Base-by-base conservation (phyloP, 1,140 invertebrate species). In the Leptopilina clavipes region DNA sequence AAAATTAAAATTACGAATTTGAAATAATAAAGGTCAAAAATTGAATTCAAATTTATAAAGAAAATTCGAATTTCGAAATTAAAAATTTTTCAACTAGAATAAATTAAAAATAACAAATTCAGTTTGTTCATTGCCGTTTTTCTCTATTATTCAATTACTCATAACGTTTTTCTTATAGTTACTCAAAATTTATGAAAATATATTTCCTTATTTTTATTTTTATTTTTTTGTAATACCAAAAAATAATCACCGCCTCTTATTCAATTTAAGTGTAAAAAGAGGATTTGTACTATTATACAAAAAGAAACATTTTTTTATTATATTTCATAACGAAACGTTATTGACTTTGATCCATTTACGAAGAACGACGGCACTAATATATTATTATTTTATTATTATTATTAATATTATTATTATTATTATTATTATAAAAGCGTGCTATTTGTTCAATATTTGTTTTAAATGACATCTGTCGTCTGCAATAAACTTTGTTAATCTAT, bases 401-500 rank as follows among this genome's bases (percentile, higher is more conserved):
- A 40, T 40, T 40, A 40, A 7, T 31, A 31, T 40, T 40, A 40
- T 40, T 40, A 40, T 3, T 2, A 31, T 31, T 31, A 31, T 31
- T 31, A 31, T 31, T 31, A 31, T 31, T 31, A 31, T 31, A 37
- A 37, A 25, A 65, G 59, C 59, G 59, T 65, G 59, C 59, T 65
- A 65, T 65, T 59, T 84, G 84, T 86, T 82, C 73, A 82, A 84
- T 82, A 85, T 80, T 74, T 83, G 70, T 81, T 84, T 77, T 83
- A 77, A 79, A 79, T 80, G 78, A 84, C 81, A 82, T 82, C 79
- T 22, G 65, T 54, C 74, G 83, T 76, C 77, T 85, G 76, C 78
- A 87, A 87, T 87, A 87, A 87, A 87, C 81, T 52, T 71, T 84
- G 84, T 84, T 84, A 85, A 80, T 85, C 76, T 87, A 84, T n/a